These are phyloP conservation scores for Acronicta psi DNA, from an alignment of 2,888 invertebrate species.

Conservation along the genomic window DNA sequence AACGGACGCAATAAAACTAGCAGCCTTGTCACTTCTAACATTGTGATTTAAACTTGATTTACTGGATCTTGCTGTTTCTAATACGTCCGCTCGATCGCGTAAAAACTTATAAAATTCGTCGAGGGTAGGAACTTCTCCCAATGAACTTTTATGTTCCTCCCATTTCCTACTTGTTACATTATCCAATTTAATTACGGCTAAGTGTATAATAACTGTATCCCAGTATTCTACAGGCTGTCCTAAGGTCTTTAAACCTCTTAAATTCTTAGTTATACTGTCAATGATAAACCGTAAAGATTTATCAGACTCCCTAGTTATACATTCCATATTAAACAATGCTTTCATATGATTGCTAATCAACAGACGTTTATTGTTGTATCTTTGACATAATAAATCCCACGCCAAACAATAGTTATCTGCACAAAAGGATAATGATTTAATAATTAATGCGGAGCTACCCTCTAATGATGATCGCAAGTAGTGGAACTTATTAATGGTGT, in stretches of 20 bases:
- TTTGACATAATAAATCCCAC: too few species aligned
- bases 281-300: too few species aligned
- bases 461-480: too few species aligned
- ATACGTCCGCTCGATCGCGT: slow-evolving; percentile 12
- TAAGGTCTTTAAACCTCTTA: slow-evolving; percentile 6
- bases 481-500: too few species aligned
- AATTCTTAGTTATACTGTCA: slow-evolving; percentile 7
- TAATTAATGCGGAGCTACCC: too few species aligned
- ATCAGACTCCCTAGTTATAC: too few species aligned
- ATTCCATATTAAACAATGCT: too few species aligned
- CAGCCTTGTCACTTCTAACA: not conserved
- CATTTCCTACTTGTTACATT: slow-evolving; percentile 13
- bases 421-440: too few species aligned
- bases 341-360: too few species aligned
- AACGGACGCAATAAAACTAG: slow-evolving; percentile 6
- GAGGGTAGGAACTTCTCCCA: slow-evolving; percentile 10
- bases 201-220: slow-evolving; percentile 13
- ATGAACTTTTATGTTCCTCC: slow-evolving; percentile 9
- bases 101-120: slow-evolving; percentile 14
- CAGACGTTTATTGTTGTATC: too few species aligned
- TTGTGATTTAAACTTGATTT: not conserved
- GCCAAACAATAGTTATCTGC: too few species aligned
- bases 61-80: too few species aligned
- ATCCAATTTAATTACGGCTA: slow-evolving; percentile 8
- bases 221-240: slow-evolving; percentile 9